Evolutionary conservation across 2,888 invertebrate species (phyloP).

Genomic region (Mystacides longicornis): DNA sequence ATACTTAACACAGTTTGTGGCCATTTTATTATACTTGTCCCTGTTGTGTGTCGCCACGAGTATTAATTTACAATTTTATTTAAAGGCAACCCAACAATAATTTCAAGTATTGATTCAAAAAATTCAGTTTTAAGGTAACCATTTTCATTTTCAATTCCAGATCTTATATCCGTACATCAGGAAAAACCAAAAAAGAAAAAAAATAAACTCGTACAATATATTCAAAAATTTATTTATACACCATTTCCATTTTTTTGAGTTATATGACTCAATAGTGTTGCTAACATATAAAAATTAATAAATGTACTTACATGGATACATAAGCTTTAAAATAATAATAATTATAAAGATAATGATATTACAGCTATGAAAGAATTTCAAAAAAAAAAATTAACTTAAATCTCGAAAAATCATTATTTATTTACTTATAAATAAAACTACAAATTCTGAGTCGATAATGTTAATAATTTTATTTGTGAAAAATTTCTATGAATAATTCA

Average conservation of each 20-base stretch:
- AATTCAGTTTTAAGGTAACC: background rate
- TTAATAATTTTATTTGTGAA: too few species aligned
- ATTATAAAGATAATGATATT: too few species aligned
- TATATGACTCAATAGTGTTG: conserved; percentile 13
- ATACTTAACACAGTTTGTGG: too few species aligned
- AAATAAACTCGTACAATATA: background rate
- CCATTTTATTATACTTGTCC: too few species aligned
- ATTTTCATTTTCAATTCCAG: too few species aligned
- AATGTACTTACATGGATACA: conserved; percentile 2
- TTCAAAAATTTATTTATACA: conserved; percentile 11
- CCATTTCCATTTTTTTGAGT: conserved; percentile 13
- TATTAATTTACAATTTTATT: too few species aligned
- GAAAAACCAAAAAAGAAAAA: too few species aligned
- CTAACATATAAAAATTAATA: conserved; percentile 13
- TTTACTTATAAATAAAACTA: too few species aligned
- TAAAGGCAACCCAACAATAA: background rate
- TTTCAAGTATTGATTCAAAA: background rate
- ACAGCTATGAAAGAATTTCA: background rate
- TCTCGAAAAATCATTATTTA: background rate
- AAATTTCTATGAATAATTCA: too few species aligned
- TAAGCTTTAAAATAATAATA: background rate
- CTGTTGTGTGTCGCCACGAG: too few species aligned
- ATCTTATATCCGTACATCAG: too few species aligned
- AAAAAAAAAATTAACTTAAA: background rate
- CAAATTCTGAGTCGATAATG: too few species aligned